These are phyloP conservation scores for Ooceraea biroi DNA, from an alignment of 1,140 invertebrate genomes.

Conservation along the genomic window DNA sequence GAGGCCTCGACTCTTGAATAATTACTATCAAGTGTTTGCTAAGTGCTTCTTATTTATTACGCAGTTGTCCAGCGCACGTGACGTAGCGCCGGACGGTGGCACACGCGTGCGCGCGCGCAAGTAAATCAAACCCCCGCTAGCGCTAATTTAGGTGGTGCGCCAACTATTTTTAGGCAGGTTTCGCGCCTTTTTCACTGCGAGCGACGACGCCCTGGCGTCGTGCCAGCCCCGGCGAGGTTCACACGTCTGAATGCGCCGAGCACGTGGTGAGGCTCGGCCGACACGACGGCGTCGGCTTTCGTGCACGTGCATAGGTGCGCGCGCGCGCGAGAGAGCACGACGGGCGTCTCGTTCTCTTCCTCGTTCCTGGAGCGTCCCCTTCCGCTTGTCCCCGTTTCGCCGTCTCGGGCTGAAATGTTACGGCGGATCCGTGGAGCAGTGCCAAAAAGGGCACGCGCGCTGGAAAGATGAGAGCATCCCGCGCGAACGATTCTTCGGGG, in stretches of 20 bases:
- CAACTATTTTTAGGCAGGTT: constrained; percentile 72
- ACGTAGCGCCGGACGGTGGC: background rate
- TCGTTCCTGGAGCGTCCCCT: constrained; percentile 69
- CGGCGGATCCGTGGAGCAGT: constrained; percentile 45
- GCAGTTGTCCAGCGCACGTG: background rate
- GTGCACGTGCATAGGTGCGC: constrained; percentile 40
- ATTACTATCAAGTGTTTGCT: background rate
- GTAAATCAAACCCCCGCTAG: constrained; percentile 25
- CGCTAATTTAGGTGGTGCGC: constrained; percentile 14
- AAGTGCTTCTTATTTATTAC: background rate
- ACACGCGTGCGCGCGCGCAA: background rate
- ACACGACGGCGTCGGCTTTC: constrained; percentile 16
- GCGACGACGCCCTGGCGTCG: constrained; percentile 58
- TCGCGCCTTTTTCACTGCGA: constrained; percentile 71
- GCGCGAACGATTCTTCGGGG: background rate
- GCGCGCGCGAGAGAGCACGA: constrained; percentile 1
- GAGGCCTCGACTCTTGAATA: background rate
- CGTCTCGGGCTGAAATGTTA: constrained; percentile 42
- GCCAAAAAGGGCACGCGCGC: constrained; percentile 43
- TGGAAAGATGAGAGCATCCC: background rate
- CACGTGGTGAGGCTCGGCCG: constrained; percentile 63
- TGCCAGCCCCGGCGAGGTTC: constrained; percentile 63
- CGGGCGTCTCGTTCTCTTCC: constrained; percentile 64
- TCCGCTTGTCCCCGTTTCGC: constrained; percentile 64
- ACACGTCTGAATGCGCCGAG: constrained; percentile 41